Base-by-base conservation (phyloP, 2,888 invertebrate genomes). In the Dicyrtomina minuta region DNA sequence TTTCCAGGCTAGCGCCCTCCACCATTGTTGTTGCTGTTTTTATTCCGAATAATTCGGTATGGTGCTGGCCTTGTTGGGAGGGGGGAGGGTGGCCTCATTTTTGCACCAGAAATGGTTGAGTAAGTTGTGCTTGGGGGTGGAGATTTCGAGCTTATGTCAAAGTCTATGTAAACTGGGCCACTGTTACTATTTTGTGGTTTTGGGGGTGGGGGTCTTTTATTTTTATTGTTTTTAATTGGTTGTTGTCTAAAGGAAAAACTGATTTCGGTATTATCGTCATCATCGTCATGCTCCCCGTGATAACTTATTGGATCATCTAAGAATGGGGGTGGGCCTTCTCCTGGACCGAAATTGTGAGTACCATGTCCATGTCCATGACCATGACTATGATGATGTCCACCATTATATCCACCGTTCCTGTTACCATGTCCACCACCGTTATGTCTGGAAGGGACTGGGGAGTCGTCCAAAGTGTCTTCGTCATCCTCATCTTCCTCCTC, bases 401-500 rank as follows among this genome's bases (percentile, higher is more conserved):
- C 12, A 53, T 10, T 10, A 4, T 6, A 5, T 20, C 20, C 17
- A 53, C 22, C n/a, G 6, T 49, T 49, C 6, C n/a, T 49, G 8
- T 49, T 12, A 17, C n/a, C 49, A 12, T 8, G 49, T 6, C n/a
- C 5, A 8, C 6, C 12, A 49, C n/a, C n/a, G 6, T n/a, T 17
- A 49, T 6, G n/a, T n/a, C n/a, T 17, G 17, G 12, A 8, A 5
- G 24, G 22, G 2, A 13, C 22, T 49, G 22, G 17, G 17, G 15
- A 4, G 15, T 22, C 17, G 17, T 49, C 44, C 5, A 27, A 46
- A 26, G 4, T 3, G n/a, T 46, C 62, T 12, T 26, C 62, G 17
- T 49, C 62, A 10, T 46, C 41, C 8, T 46, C 46, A 1, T 61
- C 46, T 10, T 61, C 62, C 10, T 62, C 26, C 5, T 62, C 62